These are phyloP conservation scores for Epinephelus moara DNA, from an alignment of 2,113 vertebrate genomes.

Conservation along the genomic window DNA sequence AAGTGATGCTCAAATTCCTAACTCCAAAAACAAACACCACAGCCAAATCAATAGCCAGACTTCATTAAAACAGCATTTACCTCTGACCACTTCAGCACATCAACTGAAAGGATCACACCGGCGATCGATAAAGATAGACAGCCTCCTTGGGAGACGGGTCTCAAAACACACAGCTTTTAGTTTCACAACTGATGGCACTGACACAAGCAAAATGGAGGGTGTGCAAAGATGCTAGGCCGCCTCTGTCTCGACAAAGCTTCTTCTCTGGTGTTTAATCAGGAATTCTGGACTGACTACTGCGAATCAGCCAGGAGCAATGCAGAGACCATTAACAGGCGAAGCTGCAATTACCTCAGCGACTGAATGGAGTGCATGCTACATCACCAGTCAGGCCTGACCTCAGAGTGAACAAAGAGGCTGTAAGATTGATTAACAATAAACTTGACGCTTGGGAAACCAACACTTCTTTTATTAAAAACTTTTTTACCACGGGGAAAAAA, in stretches of 20 bases:
- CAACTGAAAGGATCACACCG: conserved; percentile 47
- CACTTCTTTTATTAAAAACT: conserved; percentile 25
- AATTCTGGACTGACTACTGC: conserved; percentile 17
- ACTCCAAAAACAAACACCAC: conserved; percentile 54
- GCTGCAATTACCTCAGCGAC: conserved; percentile 54
- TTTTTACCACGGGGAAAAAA: not conserved
- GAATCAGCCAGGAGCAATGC: conserved; percentile 45
- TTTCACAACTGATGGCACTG: conserved; percentile 9
- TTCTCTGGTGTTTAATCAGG: conserved; percentile 41
- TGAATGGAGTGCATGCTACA: conserved; percentile 42
- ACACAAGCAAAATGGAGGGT: conserved; percentile 32
- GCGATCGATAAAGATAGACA: conserved; percentile 68
- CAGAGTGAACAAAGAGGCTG: conserved; percentile 45
- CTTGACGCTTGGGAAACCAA: conserved; percentile 10
- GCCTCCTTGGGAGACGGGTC: conserved; percentile 41
- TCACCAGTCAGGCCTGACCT: conserved; percentile 58
- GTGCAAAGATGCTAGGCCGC: not conserved
- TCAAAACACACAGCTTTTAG: conserved; percentile 53
- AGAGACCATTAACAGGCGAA: conserved; percentile 45
- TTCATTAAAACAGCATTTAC: conserved; percentile 75
- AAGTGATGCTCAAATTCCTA: conserved; percentile 42
- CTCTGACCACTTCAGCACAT: conserved; percentile 66
- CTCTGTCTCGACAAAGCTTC: conserved; percentile 18
- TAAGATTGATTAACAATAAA: conserved; percentile 58
- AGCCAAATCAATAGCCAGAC: conserved; percentile 67